A percentile compares a stretch with the other conserved stretches of the same genome.
Conservation (phyloP, 1,140 invertebrate species). For the Chrysoperla carnea region DNA sequence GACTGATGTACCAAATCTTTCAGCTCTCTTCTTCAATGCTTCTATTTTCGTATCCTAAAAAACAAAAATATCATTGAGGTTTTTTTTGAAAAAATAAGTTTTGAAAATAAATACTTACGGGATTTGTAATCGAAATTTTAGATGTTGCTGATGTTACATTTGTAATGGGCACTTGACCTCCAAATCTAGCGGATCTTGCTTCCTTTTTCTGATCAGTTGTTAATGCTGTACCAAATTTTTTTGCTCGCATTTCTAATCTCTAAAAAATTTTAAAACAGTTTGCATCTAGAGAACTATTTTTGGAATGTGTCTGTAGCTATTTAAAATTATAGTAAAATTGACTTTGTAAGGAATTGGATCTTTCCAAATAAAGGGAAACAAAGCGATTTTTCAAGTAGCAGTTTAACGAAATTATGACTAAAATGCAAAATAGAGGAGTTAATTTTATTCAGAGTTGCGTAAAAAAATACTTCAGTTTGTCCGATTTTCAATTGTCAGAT, state of each 20-base stretch:
- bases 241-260: conserved; percentile 55
- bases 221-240: conserved; percentile 55
- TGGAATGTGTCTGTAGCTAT: conserved; percentile 1
- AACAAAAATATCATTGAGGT: conserved; percentile 1
- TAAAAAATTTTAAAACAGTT: conserved; percentile 18
- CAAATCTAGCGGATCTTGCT: conserved; percentile 47
- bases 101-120: neutral
- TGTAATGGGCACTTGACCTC: conserved; percentile 15
- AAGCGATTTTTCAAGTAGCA: too few species aligned
- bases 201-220: conserved; percentile 37
- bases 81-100: neutral
- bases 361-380: too few species aligned
- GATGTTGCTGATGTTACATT: conserved; percentile 6
- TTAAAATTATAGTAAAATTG: too few species aligned
- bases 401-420: too few species aligned
- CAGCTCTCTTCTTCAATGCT: conserved; percentile 50
- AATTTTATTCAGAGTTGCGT: too few species aligned
- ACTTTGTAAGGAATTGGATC: too few species aligned
- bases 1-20: conserved; percentile 55
- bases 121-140: conserved; percentile 1
- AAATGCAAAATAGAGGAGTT: too few species aligned
- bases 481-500: too few species aligned
- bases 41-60: conserved; percentile 32
- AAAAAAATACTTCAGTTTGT: too few species aligned
- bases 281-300: conserved; percentile 5